phyloP scores from a whole-genome alignment of 1,140 invertebrate species.

The Trialeurodes vaporariorum region DNA sequence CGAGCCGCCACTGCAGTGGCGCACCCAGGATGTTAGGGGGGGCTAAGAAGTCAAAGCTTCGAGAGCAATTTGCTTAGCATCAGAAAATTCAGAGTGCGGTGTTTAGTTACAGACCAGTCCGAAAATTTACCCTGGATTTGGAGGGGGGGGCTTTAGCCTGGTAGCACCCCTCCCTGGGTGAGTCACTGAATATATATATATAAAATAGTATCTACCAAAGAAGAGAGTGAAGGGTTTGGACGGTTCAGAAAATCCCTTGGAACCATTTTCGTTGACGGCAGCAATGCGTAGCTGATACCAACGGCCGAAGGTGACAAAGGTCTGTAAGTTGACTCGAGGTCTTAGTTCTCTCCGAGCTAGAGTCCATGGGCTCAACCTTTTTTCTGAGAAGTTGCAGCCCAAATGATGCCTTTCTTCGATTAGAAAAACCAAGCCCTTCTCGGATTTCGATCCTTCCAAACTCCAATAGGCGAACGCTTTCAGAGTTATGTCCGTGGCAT shows the following conservation, averaged over 20 bases:
- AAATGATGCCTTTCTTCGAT: slow-evolving; percentile 45
- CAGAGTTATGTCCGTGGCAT: not conserved
- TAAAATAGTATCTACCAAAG: slow-evolving; percentile 5
- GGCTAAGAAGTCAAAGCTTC: too few species aligned
- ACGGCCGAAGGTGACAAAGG: slow-evolving; percentile 48
- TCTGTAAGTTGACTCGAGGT: slow-evolving; percentile 44
- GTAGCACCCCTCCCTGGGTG: too few species aligned
- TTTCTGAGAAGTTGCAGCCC: slow-evolving; percentile 38
- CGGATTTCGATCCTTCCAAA: not conserved
- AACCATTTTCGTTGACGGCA: slow-evolving; percentile 53
- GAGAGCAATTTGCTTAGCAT: too few species aligned
- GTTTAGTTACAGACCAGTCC: too few species aligned
- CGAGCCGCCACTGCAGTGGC: too few species aligned
- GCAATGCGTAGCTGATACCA: slow-evolving; percentile 68
- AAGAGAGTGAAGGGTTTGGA: slow-evolving; percentile 49
- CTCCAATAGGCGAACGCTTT: not conserved
- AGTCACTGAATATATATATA: too few species aligned
- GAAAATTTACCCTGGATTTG: too few species aligned
- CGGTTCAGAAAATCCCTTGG: slow-evolving; percentile 50
- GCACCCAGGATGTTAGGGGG: too few species aligned
- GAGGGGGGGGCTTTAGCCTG: too few species aligned
- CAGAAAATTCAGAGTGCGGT: too few species aligned
- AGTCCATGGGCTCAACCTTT: slow-evolving; percentile 41
- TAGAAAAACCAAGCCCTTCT: slow-evolving; percentile 32
- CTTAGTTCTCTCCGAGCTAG: slow-evolving; percentile 37